Evolutionary conservation across 2,113 vertebrate genomes (phyloP).

Genomic region (Elephas maximus): DNA sequence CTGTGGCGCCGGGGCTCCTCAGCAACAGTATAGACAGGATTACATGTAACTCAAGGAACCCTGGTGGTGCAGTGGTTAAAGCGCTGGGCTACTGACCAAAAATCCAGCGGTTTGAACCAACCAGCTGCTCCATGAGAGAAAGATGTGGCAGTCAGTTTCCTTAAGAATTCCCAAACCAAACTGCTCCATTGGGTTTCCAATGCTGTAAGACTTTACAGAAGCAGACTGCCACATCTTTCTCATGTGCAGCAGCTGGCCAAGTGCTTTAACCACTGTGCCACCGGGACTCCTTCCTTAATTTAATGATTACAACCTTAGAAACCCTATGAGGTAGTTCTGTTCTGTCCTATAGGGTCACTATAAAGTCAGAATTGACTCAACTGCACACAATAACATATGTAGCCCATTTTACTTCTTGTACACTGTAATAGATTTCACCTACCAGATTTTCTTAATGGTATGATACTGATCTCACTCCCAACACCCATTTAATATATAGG

Average conservation of each 20-base stretch:
- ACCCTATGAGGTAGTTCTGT: neutral
- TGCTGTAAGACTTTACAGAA: too few species aligned
- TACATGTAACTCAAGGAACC: too few species aligned
- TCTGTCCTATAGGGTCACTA: neutral
- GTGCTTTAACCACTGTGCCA: neutral
- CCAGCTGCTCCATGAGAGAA: too few species aligned
- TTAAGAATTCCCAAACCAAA: too few species aligned
- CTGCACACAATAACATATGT: rapidly evolving
- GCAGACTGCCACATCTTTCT: too few species aligned
- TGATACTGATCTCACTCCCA: neutral
- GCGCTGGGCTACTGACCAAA: too few species aligned
- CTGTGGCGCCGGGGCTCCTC: neutral
- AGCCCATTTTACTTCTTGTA: neutral
- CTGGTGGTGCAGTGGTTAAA: too few species aligned
- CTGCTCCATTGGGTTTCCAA: too few species aligned
- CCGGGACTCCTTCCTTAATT: neutral
- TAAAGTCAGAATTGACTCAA: neutral
- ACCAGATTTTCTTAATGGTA: neutral
- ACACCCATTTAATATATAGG: neutral
- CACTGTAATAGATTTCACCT: neutral
- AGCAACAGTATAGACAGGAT: neutral
- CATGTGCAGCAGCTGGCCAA: too few species aligned
- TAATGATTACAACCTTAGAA: neutral
- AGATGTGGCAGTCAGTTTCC: too few species aligned
- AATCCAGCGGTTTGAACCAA: too few species aligned